Conservation (phyloP, 2,888 invertebrate species). For the Megalurothrips usitatus region DNA sequence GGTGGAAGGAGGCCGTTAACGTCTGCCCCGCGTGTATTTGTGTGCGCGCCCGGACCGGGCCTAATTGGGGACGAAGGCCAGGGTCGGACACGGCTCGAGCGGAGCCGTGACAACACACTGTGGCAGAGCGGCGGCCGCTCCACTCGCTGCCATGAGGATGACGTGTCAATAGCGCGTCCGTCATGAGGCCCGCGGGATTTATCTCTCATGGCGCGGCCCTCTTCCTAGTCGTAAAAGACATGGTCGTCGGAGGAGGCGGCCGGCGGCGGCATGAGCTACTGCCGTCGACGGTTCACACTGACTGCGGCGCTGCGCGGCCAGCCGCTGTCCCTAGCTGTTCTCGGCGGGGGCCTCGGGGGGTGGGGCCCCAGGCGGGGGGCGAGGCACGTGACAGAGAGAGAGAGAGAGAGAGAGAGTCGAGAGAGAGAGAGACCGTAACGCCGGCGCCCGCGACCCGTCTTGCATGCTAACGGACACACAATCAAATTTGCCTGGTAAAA, state of each 20-base stretch:
- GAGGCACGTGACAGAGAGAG: too few species aligned
- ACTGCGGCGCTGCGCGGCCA: neutral
- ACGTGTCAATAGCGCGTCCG: conserved; percentile 18
- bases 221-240: too few species aligned
- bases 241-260: too few species aligned
- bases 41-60: neutral
- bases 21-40: neutral
- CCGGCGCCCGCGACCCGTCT: neutral
- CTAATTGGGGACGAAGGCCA: neutral
- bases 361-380: neutral
- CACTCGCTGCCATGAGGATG: neutral
- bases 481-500: conserved; percentile 5
- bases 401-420: too few species aligned
- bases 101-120: neutral
- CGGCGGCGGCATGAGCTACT: too few species aligned
- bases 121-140: too few species aligned
- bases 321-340: neutral
- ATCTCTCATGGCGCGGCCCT: neutral
- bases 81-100: neutral
- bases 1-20: neutral
- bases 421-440: too few species aligned
- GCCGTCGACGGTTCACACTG: too few species aligned
- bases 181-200: neutral
- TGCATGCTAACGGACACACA: conserved; percentile 19
- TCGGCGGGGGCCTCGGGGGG: neutral